Base-by-base conservation (phyloP, 1,140 invertebrate genomes). In the Trichonephila clavata region DNA sequence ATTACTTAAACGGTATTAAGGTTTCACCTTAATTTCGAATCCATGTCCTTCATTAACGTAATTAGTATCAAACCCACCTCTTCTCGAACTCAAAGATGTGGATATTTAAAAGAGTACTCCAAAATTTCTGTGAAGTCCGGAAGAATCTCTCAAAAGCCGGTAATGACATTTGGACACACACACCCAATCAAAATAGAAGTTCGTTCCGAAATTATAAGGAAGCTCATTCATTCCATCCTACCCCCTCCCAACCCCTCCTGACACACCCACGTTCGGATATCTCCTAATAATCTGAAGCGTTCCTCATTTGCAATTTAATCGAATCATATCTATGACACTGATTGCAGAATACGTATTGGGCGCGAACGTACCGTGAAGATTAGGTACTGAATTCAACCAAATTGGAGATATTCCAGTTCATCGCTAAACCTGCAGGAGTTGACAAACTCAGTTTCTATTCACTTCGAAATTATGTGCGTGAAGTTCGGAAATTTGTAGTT, bases 231-330 rank as follows among this genome's bases (percentile, higher is more conserved):
- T 20, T 6, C 16, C 21, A 50, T 10, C 50, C 50, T 13, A 50
- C 10, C 50, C 1, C 10, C 50, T 7, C 50, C 43, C 43, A 3
- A 0, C 43, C 50, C 5, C 14, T 24, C 24, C 68, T 24, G 24
- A 8, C 24, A 71, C 4, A 10, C 10, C 27, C 68, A 71, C 24
- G 27, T 32, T 71, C 68, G 24, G 68, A 71, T 24, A 32, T 8
- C 68, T 14, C 5, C 68, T 71, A 71, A 71, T 71, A 71, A 71
- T 71, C 68, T 27, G 68, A 71, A 43, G 57, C 81, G 20, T 20
- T 21, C 57, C 81, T 59, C 81, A 84, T 84, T 57, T 84, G 81
- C 81, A 84, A 84, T 50, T 84, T 84, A 84, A 84, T 84, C 43
- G 81, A 84, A 84, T 84, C 43, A 84, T 84, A 57, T 50, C 81